phyloP scores from a whole-genome alignment of 1,140 invertebrate species.

The Microplitis demolitor region DNA sequence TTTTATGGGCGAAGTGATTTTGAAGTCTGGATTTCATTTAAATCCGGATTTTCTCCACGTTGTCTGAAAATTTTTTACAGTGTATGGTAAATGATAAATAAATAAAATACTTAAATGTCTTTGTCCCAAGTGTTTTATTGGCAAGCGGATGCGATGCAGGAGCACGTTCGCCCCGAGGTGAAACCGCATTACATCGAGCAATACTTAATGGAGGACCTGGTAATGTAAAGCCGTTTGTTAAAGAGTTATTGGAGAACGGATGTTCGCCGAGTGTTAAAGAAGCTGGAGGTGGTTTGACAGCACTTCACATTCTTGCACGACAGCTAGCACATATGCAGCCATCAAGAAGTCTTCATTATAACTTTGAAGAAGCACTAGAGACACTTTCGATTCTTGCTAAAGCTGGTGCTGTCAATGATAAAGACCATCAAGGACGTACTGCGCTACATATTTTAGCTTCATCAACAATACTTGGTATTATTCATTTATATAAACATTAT shows the following conservation, averaged over 20 bases:
- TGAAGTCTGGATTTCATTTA: no score
- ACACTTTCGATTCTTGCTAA: conserved; percentile 49
- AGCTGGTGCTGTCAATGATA: conserved; percentile 50
- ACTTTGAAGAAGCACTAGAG: conserved; percentile 45
- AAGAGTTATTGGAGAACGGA: conserved; percentile 48
- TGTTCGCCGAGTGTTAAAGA: conserved; percentile 55
- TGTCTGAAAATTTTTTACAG: no score
- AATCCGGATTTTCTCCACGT: no score
- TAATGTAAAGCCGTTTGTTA: conserved; percentile 47
- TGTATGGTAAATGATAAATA: neutral
- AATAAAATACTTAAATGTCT: neutral
- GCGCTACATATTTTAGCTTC: conserved; percentile 55
- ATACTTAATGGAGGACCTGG: conserved; percentile 47
- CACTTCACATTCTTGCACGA: conserved; percentile 53
- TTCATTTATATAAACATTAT: neutral
- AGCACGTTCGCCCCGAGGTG: conserved; percentile 52
- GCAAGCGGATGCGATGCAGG: conserved; percentile 54
- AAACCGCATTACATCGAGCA: conserved; percentile 56
- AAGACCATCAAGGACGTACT: conserved; percentile 53
- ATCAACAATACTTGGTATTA: conserved; percentile 46
- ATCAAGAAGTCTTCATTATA: conserved; percentile 40
- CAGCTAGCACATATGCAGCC: conserved; percentile 43
- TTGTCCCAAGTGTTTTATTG: conserved; percentile 42
- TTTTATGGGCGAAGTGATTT: no score
- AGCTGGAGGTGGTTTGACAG: conserved; percentile 53